Evolutionary conservation across 2,797 vertebrate species (phyloP).

Genomic region (Thalassophryne amazonica): DNA sequence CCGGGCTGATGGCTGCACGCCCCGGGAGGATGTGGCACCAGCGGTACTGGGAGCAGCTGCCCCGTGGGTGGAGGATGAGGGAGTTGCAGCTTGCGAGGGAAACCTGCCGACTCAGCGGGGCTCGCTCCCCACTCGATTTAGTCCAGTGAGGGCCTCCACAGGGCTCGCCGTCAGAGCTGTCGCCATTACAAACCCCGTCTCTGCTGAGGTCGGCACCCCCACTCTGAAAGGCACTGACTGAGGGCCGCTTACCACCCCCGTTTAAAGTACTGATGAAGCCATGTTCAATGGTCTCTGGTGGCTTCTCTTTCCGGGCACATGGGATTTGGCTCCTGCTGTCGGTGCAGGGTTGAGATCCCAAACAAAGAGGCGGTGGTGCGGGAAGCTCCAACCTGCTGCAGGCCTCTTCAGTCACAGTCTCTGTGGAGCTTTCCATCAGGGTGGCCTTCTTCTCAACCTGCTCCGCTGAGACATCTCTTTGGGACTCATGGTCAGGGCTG

Average conservation of each 20-base stretch:
- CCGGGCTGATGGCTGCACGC: constrained; percentile 80
- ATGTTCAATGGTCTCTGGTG: constrained; percentile 43
- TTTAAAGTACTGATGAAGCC: constrained; percentile 80
- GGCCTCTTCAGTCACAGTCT: constrained; percentile 85
- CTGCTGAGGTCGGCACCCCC: constrained; percentile 62
- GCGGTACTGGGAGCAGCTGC: constrained; percentile 76
- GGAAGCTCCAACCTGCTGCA: constrained; percentile 63
- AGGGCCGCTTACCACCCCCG: constrained; percentile 70
- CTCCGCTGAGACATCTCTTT: constrained; percentile 43
- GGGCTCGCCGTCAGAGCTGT: constrained; percentile 65
- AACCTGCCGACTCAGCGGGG: constrained; percentile 84
- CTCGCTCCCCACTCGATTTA: constrained; percentile 80
- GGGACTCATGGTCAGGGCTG: constrained; percentile 24
- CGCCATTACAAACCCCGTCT: constrained; percentile 79
- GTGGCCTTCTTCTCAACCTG: constrained; percentile 73
- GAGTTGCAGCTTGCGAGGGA: constrained; percentile 84
- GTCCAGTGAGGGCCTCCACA: constrained; percentile 51
- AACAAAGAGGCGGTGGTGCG: constrained; percentile 16
- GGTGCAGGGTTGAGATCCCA: constrained; percentile 16
- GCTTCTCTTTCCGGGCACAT: constrained; percentile 60
- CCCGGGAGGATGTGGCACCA: constrained; percentile 73
- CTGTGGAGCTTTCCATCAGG: constrained; percentile 86
- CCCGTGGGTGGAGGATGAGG: constrained; percentile 72
- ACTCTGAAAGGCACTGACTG: constrained; percentile 87
- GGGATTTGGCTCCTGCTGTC: constrained; percentile 30